A percentile compares a stretch with the other conserved stretches of the same genome.
phyloP scores from a whole-genome alignment of 2,113 vertebrate species.

The Motacilla tschutschensis region DNA sequence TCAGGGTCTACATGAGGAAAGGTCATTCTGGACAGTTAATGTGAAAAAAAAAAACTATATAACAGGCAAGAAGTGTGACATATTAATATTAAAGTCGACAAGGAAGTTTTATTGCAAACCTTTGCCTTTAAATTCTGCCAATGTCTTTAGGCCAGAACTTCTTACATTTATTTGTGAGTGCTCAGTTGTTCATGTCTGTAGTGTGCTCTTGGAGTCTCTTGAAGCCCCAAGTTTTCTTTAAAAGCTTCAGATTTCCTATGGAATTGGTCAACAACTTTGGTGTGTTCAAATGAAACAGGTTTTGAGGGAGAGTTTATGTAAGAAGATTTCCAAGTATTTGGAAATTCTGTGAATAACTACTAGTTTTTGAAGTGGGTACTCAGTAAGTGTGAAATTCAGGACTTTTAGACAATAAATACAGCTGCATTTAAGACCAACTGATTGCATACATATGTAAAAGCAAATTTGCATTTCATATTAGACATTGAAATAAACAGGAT shows the following conservation, averaged over 20 bases:
- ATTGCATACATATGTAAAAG: slow-evolving; percentile 66
- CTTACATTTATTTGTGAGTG: neutral
- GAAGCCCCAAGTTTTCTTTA: neutral
- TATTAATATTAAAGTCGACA: neutral
- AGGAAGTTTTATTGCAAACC: neutral
- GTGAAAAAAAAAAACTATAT: neutral
- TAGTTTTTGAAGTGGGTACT: neutral
- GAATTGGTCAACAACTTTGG: neutral
- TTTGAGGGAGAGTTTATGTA: neutral
- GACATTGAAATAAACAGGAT: slow-evolving; percentile 41
- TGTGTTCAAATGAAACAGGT: neutral
- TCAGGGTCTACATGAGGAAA: neutral
- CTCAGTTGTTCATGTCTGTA: neutral
- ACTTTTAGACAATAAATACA: slow-evolving; percentile 48
- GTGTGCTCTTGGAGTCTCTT: neutral
- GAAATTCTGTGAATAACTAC: neutral
- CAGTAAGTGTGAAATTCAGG: neutral
- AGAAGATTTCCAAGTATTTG: neutral
- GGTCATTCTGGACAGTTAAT: neutral
- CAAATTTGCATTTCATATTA: slow-evolving; percentile 60
- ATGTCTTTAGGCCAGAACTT: neutral
- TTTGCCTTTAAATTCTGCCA: neutral
- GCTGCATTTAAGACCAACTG: slow-evolving; percentile 47
- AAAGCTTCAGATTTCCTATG: neutral
- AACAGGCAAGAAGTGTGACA: neutral